These are phyloP conservation scores for Blastobasis lacticolella DNA, from an alignment of 2,888 invertebrate genomes.

Conservation along the genomic window DNA sequence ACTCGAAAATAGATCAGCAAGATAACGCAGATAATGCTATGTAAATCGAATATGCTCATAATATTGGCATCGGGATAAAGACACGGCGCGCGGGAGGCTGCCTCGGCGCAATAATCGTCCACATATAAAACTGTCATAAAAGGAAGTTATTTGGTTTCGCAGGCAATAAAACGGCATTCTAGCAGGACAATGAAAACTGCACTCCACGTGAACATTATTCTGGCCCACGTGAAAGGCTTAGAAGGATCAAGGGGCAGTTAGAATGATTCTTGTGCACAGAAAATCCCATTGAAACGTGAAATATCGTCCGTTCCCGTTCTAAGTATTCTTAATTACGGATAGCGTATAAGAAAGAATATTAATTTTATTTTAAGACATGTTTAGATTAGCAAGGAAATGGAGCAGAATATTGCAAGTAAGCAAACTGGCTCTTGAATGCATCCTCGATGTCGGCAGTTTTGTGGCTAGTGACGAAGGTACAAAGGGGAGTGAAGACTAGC, in stretches of 20 bases:
- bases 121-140: constrained; percentile 61
- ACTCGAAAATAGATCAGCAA: neutral
- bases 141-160: constrained; percentile 63
- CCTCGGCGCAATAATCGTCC: constrained; percentile 38
- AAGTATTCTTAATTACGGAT: too few species aligned
- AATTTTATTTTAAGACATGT: too few species aligned
- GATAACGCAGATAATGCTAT: constrained; percentile 9
- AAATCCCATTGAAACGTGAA: too few species aligned
- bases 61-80: neutral
- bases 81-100: constrained; percentile 8
- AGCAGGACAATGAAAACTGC: constrained; percentile 59
- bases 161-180: constrained; percentile 59
- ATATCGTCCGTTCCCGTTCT: too few species aligned
- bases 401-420: too few species aligned
- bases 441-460: neutral
- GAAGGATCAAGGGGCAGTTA: constrained; percentile 12
- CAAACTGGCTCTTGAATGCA: too few species aligned
- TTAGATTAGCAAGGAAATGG: too few species aligned
- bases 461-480: constrained; percentile 19
- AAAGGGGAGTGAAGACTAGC: constrained; percentile 28
- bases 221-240: constrained; percentile 13
- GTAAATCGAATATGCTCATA: constrained; percentile 8
- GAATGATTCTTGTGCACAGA: constrained; percentile 1
- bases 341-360: too few species aligned
- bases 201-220: constrained; percentile 28